Evolutionary conservation across 2,113 vertebrate species (phyloP), one percentile per base, ranked within the genome.

Genomic region (Eleginops maclovinus): DNA sequence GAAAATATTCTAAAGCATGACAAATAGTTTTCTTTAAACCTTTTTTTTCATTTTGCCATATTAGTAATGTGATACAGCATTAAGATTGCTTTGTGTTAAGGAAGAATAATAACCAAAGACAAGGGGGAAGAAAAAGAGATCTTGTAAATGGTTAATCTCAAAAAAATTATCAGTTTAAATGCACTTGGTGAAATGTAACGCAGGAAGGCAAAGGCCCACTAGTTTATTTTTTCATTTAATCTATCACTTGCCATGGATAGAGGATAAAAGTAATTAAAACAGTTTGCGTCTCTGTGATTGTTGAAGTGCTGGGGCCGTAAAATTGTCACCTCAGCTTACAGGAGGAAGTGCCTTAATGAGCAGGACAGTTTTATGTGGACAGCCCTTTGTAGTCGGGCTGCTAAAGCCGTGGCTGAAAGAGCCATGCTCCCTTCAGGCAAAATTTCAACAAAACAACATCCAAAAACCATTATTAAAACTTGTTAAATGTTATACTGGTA

Each of bases 271-370:
- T 94, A 91, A 95, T 95, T 95, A 95, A 94, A 95, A 88, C 83
- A 65, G 88, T 92, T 85, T 83, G 82, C 59, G 86, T 95, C 86
- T 91, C 78, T 89, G 91, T 92, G 93, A 95, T 95, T 95, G 95
- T 91, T 91, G 72, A 93, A 93, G 92, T 94, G 94, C 94, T 89
- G 92, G 87, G 93, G 91, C 94, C 88, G 87, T 98, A 97, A 97
- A 97, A 96, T 97, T 96, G 96, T 97, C 95, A 91, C 94, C 95
- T 95, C 85, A 5, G n/a, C 95, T 96, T 96, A 92, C 92, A 89
- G 89, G 93, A 95, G 94, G 95, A 96, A 96, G 93, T 93, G 59
- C 75, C 92, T 71, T 95, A 95, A 96, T 91, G 93, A 96, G 94
- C 81, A 83, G 93, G 96, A 96, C 96, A 95, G 93, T 90, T 96